These are phyloP conservation scores for Urophycis tenuis DNA, from an alignment of 2,797 vertebrate genomes.

Conservation along the genomic window DNA sequence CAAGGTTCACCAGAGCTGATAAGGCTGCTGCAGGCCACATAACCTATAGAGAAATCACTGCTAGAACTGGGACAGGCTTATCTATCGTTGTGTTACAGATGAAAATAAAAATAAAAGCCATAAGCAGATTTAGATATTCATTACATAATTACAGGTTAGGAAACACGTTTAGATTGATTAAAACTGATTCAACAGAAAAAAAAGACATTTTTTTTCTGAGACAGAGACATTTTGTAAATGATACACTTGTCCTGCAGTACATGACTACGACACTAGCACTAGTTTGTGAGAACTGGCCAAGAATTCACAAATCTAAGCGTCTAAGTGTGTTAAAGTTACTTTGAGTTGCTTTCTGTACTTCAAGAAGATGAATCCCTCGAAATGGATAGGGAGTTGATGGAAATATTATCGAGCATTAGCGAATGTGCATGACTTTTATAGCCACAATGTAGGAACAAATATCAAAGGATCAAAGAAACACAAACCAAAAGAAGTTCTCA, in stretches of 20 bases:
- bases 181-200: conserved; percentile 38
- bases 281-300: neutral
- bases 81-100: conserved; percentile 20
- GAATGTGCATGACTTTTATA: too few species aligned
- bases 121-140: conserved; percentile 53
- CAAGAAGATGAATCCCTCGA: neutral
- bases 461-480: too few species aligned
- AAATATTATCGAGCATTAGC: too few species aligned
- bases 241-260: conserved; percentile 28
- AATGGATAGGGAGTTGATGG: neutral
- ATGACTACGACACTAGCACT: conserved; percentile 7
- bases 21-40: conserved; percentile 34
- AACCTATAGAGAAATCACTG: conserved; percentile 52
- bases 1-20: conserved; percentile 63
- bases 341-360: neutral
- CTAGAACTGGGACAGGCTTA: conserved; percentile 60
- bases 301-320: neutral
- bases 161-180: conserved; percentile 41
- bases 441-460: too few species aligned
- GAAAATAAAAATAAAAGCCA: neutral
- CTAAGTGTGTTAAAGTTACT: neutral
- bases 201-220: too few species aligned
- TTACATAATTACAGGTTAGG: conserved; percentile 39
- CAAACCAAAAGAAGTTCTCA: too few species aligned
- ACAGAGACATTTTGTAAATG: too few species aligned